A percentile compares a stretch with the other conserved stretches of the same genome.
These are phyloP conservation scores for Rhegmatorhina hoffmannsi DNA, from an alignment of 2,113 vertebrate species.

Conservation along the genomic window DNA sequence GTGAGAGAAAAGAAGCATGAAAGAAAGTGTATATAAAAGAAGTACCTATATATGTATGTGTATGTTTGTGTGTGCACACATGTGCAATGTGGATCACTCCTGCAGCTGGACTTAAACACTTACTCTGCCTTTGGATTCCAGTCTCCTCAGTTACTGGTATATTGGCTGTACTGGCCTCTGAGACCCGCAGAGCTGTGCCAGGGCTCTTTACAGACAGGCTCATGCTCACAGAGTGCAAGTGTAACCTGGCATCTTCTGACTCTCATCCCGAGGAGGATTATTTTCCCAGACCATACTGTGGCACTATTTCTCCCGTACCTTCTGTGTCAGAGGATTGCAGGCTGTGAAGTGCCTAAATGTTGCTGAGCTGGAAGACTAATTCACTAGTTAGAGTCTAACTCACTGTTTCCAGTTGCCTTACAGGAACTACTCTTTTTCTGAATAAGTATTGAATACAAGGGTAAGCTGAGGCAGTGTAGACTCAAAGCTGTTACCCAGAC, in stretches of 20 bases:
- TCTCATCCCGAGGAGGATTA: neutral
- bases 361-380: neutral
- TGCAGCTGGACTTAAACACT: neutral
- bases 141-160: neutral
- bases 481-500: neutral
- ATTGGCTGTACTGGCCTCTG: neutral
- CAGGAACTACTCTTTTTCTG: neutral
- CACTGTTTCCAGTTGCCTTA: neutral
- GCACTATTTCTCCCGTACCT: neutral
- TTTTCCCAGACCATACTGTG: neutral
- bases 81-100: neutral
- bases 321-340: neutral
- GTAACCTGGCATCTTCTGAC: neutral
- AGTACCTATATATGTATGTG: neutral
- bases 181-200: rapidly evolving
- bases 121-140: neutral
- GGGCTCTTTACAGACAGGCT: neutral
- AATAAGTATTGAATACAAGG: neutral
- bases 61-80: neutral
- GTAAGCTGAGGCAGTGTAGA: neutral
- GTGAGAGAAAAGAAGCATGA: neutral
- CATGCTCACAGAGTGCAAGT: neutral
- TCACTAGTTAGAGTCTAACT: neutral
- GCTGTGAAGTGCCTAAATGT: neutral
- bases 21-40: neutral